Evolutionary conservation across 2,113 vertebrate species (phyloP), one percentile per base, ranked within the genome.

Genomic region (Lepus europaeus): DNA sequence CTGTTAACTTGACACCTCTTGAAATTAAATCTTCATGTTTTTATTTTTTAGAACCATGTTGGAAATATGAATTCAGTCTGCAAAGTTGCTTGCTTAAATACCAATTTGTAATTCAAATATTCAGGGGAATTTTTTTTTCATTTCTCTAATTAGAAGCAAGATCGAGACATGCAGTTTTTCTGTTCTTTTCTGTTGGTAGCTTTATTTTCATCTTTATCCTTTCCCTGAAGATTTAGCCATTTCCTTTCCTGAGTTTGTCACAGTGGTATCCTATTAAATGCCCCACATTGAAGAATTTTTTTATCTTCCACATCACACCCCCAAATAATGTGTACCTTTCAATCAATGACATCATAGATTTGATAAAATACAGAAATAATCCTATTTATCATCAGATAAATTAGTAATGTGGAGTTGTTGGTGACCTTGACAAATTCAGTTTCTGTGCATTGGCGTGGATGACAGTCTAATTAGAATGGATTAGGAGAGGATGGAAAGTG

Each of bases 21-120:
- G 45, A 95, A 95, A 88, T 91, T 82, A 56, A 74, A 92, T 89
- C 79, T 14, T 89, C 20, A 72, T 83, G 63, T 72, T 78, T 91
- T 91, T 45, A 90, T 29, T 91, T 95, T 89, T 68, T 29, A 63
- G 63, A 87, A 79, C 10, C 66, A 51, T 53, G 11, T 61, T 70
- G 77, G 31, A 79, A 94, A 69, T 90, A 83, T 59, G 81, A 83
- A 79, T 78, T 89, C 49, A 95, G 94, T 66, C 80, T 95, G 78
- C n/a, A 84, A 77, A 95, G 63, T 83, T 83, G 53, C 29, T 80
- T 76, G 61, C 64, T 66, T 93, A 33, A 85, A 80, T 93, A 85
- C 22, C 27, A 61, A 80, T 83, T 68, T 95, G 70, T 63, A 70
- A 13, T 59, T 85, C 79, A 83, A 10, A 79, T 72, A 68, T 78